Percentiles rank a stretch among this genome's conserved stretches.
phyloP scores from a whole-genome alignment of 2,113 vertebrate species.

The Rhegmatorhina hoffmannsi region DNA sequence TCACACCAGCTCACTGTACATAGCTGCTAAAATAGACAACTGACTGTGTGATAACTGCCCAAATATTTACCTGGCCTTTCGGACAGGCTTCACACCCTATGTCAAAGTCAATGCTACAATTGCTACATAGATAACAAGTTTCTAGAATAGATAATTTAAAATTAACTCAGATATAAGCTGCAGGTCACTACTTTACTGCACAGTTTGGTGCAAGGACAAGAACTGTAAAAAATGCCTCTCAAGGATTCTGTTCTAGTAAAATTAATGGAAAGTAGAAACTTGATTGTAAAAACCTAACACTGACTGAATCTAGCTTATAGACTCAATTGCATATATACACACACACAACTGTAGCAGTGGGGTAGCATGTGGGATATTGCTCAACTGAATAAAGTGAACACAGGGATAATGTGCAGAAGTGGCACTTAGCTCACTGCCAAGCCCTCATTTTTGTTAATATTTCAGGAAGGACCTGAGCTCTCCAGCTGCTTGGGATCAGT shows the following conservation, averaged over 20 bases:
- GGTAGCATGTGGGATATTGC: neutral
- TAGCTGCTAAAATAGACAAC: neutral
- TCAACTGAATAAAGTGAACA: neutral
- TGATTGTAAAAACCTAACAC: neutral
- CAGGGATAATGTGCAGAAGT: neutral
- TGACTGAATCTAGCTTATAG: neutral
- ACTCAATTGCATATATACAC: neutral
- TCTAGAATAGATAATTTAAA: neutral
- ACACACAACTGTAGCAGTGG: neutral
- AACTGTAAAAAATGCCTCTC: neutral
- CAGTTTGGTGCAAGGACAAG: neutral
- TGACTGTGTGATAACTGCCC: neutral
- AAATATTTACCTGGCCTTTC: slow-evolving; percentile 17
- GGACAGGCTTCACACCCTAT: neutral
- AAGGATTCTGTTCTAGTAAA: neutral
- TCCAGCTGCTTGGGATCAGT: neutral
- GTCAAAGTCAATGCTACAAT: neutral
- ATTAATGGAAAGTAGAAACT: neutral
- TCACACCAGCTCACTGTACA: neutral
- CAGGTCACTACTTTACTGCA: neutral
- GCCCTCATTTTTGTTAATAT: neutral
- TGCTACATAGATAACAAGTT: neutral
- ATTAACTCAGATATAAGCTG: neutral
- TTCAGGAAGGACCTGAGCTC: neutral
- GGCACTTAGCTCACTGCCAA: neutral